Evolutionary conservation across 2,888 invertebrate genomes (phyloP), one percentile per base, ranked within the genome.

Genomic region (Myathropa florea): DNA sequence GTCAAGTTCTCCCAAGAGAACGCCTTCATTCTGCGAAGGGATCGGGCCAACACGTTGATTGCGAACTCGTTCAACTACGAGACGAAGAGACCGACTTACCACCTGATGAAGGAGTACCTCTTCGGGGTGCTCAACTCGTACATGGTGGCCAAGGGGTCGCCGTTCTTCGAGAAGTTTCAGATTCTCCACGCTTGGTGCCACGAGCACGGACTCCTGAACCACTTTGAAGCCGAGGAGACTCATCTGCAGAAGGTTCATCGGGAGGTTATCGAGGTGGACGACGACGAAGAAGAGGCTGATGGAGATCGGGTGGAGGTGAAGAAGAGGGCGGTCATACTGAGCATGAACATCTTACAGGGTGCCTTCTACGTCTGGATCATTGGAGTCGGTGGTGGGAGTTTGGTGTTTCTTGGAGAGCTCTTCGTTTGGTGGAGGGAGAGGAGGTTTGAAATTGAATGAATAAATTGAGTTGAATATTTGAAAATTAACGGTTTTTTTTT

Each of bases 351-450:
- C 10, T 67, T 92, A 7, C 92, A 92, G 55, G 91, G 92, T 3
- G 90, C 91, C 3, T 92, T 92, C 61, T 92, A 90, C 88, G 77
- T 91, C 0, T 92, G 91, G 92, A n/a, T 89, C 1, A 88, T 90
- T 73, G 92, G 92, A 0, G 89, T 90, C 28, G n/a, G 83, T 4
- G 1, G 89, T 0, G 91, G 91, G 65, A 30, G 88, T 2, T 3
- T 89, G 9, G 89, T 88, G 3, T 91, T 91, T 87, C 55, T 81
- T 1, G 14, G 53, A 23, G 73, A 77, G 30, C 21, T 76, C 9
- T 30, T 24, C 24, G 23, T 55, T 23, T 65, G 30, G 39, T 72
- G 46, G n/a, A 67, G 83, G 55, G 4, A 14, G 36, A 23, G n/a
- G 2, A 30, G 12, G 26, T 24, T 24, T 7, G n/a, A n/a, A n/a